Conservation (phyloP, 2,113 vertebrate species). For the Pimephales promelas region DNA sequence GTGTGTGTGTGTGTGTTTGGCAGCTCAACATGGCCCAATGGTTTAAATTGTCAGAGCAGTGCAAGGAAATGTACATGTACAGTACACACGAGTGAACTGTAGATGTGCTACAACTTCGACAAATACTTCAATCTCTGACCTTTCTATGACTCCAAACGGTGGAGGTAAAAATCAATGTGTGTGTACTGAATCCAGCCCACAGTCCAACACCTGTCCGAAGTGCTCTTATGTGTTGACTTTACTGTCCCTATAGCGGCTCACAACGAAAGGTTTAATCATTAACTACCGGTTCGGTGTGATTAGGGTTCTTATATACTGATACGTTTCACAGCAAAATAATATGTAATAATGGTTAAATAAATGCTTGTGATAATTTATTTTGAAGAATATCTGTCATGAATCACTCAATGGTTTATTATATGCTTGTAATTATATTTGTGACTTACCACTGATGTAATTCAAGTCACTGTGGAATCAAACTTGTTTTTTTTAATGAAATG, state of each 20-base stretch:
- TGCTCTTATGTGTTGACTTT: slow-evolving; percentile 47
- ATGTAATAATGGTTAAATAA: not conserved
- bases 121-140: not conserved
- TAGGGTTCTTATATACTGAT: not conserved
- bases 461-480: not conserved
- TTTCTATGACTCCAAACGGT: not conserved
- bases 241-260: slow-evolving; percentile 8
- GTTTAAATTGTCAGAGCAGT: not conserved
- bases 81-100: not conserved
- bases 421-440: not conserved
- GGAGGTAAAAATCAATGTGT: slow-evolving; percentile 35
- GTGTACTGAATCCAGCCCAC: not conserved
- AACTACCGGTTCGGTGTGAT: slow-evolving; percentile 37
- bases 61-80: not conserved
- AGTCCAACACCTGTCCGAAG: slow-evolving; percentile 31
- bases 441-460: not conserved
- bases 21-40: not conserved
- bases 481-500: not conserved
- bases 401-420: not conserved
- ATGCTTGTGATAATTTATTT: not conserved
- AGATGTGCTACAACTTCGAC: not conserved
- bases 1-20: slow-evolving; percentile 65
- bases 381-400: not conserved
- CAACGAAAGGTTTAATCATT: slow-evolving; percentile 37
- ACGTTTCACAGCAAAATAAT: slow-evolving; percentile 7